phyloP scores from a whole-genome alignment of 2,888 invertebrate species.

The Drosophila multiciliata region DNA sequence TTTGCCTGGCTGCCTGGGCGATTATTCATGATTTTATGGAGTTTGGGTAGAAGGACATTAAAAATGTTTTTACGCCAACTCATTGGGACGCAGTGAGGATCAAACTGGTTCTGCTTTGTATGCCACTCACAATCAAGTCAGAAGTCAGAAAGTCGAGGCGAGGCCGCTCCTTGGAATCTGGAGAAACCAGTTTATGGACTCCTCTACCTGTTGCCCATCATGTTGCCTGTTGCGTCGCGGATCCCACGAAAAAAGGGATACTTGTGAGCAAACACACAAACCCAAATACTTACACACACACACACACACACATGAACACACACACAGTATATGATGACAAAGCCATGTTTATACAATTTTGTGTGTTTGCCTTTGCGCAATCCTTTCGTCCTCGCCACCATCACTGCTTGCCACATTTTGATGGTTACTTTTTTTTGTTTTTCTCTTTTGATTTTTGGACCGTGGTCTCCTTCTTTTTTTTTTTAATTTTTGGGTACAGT shows the following conservation, averaged over 20 bases:
- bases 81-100: slow-evolving; percentile 68
- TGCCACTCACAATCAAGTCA: slow-evolving; percentile 64
- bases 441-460: slow-evolving; percentile 22
- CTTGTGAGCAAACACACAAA: slow-evolving; percentile 50
- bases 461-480: slow-evolving; percentile 23
- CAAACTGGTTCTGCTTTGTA: slow-evolving; percentile 78
- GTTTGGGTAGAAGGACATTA: slow-evolving; percentile 78
- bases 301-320: slow-evolving; percentile 4
- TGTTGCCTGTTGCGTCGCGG: slow-evolving; percentile 53
- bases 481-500: slow-evolving; percentile 58
- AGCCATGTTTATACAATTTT: slow-evolving; percentile 67
- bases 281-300: slow-evolving; percentile 29
- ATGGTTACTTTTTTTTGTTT: slow-evolving; percentile 41
- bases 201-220: slow-evolving; percentile 56
- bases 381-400: slow-evolving; percentile 75
- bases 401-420: slow-evolving; percentile 38
- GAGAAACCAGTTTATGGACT: slow-evolving; percentile 65
- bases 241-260: slow-evolving; percentile 79
- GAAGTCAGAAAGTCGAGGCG: slow-evolving; percentile 37
- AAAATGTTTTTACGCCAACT: slow-evolving; percentile 80
- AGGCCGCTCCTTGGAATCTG: slow-evolving; percentile 69
- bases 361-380: slow-evolving; percentile 58
- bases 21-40: slow-evolving; percentile 81
- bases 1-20: slow-evolving; percentile 35
- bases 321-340: slow-evolving; percentile 33